Conservation (phyloP, 2,888 invertebrate species). For the Ormia ochracea region DNA sequence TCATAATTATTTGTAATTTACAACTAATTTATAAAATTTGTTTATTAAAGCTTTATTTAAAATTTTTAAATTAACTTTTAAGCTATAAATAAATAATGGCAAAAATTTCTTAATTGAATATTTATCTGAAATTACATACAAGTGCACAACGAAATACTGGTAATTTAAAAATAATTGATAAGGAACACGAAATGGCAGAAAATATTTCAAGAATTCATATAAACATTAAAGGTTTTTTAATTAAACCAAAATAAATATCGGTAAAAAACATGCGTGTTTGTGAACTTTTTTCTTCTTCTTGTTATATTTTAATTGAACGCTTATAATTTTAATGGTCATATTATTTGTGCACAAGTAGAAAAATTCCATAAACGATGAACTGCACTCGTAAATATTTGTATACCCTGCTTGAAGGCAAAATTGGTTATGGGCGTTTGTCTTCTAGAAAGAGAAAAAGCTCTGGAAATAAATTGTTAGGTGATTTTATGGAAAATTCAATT, state of each 20-base stretch:
- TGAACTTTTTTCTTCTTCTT: conserved; percentile 2
- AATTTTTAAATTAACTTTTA: no score
- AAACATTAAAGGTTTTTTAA: conserved; percentile 15
- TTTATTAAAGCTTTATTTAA: no score
- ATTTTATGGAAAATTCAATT: no score
- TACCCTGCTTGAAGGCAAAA: conserved; percentile 13
- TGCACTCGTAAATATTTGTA: conserved; percentile 40
- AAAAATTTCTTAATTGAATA: conserved; percentile 6
- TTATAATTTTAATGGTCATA: conserved; percentile 26
- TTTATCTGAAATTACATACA: conserved; percentile 6
- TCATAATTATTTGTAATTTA: not conserved
- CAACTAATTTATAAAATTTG: conserved; percentile 19
- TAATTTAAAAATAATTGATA: conserved; percentile 7
- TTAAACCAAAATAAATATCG: conserved; percentile 6
- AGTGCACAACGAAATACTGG: not conserved
- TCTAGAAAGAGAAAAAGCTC: no score
- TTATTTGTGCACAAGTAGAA: conserved; percentile 19
- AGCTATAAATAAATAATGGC: no score
- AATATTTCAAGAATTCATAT: conserved; percentile 25
- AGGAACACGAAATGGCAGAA: conserved; percentile 25
- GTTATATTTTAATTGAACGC: conserved; percentile 3
- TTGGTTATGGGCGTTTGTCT: not conserved
- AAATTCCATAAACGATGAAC: not conserved
- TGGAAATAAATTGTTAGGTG: no score
- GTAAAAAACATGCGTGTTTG: conserved; percentile 12